These are phyloP conservation scores for Lonchura striata DNA, from an alignment of 2,113 vertebrate species.

Conservation along the genomic window DNA sequence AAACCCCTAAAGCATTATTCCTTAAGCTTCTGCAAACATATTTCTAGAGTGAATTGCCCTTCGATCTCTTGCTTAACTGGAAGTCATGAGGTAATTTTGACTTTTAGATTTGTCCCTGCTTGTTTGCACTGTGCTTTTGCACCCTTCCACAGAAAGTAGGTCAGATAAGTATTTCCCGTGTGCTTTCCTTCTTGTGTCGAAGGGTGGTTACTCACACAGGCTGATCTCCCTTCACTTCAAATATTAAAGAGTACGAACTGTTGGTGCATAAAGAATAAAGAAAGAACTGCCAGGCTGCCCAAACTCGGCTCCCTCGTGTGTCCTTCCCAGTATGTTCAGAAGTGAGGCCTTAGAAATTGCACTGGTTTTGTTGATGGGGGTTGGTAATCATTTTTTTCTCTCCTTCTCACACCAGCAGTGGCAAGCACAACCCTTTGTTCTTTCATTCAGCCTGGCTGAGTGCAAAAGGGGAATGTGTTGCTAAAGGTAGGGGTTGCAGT, in stretches of 20 bases:
- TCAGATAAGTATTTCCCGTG: neutral
- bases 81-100: neutral
- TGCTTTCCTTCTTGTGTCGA: neutral
- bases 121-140: constrained; percentile 9
- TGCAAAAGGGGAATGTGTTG: neutral
- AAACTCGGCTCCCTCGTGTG: neutral
- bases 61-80: neutral
- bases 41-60: neutral
- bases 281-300: neutral
- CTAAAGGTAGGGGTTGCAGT: neutral
- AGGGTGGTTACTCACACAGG: neutral
- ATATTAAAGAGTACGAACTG: neutral
- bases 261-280: neutral
- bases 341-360: neutral
- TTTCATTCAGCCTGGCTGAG: neutral
- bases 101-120: constrained; percentile 19
- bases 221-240: neutral
- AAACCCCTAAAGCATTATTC: neutral
- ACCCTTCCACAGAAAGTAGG: neutral
- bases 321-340: neutral
- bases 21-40: neutral
- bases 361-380: neutral
- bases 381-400: neutral
- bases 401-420: neutral
- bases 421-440: neutral